phyloP scores from a whole-genome alignment of 2,797 vertebrate genomes.

The Knipowitschia caucasica region DNA sequence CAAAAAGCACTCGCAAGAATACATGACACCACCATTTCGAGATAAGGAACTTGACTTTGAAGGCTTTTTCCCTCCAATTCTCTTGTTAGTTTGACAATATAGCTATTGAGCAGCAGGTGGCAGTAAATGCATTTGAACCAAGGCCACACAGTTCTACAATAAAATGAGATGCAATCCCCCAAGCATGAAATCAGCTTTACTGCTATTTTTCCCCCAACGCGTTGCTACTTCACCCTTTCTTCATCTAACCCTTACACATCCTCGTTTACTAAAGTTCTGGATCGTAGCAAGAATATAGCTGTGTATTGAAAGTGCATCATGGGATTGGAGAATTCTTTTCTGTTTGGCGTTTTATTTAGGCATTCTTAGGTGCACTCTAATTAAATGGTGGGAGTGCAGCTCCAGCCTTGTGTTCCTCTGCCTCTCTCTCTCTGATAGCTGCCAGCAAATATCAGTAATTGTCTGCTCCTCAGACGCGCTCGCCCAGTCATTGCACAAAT shows the following conservation, averaged over 20 bases:
- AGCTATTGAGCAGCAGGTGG: conserved; percentile 51
- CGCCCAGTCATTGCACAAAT: conserved; percentile 51
- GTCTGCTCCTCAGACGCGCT: conserved; percentile 55
- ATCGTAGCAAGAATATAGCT: conserved; percentile 42
- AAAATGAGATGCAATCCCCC: conserved; percentile 69
- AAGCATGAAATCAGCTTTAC: conserved; percentile 74
- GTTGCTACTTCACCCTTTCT: conserved; percentile 28
- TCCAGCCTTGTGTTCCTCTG: conserved; percentile 20
- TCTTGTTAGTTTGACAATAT: background rate
- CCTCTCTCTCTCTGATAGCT: conserved; percentile 57
- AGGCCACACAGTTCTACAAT: conserved; percentile 18
- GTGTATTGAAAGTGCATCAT: conserved; percentile 20
- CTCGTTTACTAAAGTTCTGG: conserved; percentile 39
- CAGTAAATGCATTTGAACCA: conserved; percentile 50
- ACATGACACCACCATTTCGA: conserved; percentile 11
- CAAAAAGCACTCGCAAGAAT: conserved; percentile 1
- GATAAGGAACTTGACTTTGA: conserved; percentile 23
- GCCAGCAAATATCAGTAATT: conserved; percentile 69
- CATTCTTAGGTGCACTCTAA: conserved; percentile 59
- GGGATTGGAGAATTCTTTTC: conserved; percentile 20
- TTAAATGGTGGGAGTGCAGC: conserved; percentile 63
- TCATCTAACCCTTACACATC: conserved; percentile 24
- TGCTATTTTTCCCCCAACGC: conserved; percentile 56
- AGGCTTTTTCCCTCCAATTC: conserved; percentile 8
- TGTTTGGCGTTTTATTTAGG: conserved; percentile 42